Evolutionary conservation across 2,888 invertebrate species (phyloP).

Genomic region (Eueremaeus valkanovi): DNA sequence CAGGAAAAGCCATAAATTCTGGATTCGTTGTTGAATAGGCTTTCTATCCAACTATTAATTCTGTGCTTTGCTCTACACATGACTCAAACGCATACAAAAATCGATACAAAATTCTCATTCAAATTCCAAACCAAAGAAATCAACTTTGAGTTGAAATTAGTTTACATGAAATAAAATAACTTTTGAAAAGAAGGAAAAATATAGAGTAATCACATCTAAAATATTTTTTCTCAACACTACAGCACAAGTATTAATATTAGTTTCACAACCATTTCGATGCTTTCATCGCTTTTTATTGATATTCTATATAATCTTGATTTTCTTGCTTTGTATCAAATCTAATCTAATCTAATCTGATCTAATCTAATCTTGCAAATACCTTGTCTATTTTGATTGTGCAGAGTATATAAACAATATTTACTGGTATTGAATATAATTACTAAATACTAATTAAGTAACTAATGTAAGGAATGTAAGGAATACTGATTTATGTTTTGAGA

Average conservation of each 20-base stretch:
- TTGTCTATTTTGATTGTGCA: too few species aligned
- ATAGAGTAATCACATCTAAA: neutral
- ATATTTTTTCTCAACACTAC: neutral
- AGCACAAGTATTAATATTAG: too few species aligned
- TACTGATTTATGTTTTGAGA: too few species aligned
- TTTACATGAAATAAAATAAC: conserved; percentile 17
- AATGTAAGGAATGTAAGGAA: too few species aligned
- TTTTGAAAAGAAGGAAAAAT: neutral
- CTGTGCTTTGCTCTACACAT: neutral
- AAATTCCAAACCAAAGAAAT: neutral
- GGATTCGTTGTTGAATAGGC: neutral
- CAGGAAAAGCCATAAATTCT: conserved; percentile 16
- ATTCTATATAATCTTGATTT: neutral
- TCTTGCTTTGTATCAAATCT: too few species aligned
- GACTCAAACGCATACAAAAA: neutral
- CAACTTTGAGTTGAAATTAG: conserved; percentile 19
- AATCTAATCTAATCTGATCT: too few species aligned
- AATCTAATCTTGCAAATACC: too few species aligned
- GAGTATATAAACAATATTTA: too few species aligned
- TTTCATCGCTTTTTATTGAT: neutral
- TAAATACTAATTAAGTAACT: too few species aligned
- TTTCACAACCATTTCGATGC: neutral
- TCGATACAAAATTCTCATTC: conserved; percentile 14
- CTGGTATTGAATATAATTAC: too few species aligned
- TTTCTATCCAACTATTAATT: conserved; percentile 11